phyloP scores from a whole-genome alignment of 2,113 vertebrate species.

The Eidolon helvum region DNA sequence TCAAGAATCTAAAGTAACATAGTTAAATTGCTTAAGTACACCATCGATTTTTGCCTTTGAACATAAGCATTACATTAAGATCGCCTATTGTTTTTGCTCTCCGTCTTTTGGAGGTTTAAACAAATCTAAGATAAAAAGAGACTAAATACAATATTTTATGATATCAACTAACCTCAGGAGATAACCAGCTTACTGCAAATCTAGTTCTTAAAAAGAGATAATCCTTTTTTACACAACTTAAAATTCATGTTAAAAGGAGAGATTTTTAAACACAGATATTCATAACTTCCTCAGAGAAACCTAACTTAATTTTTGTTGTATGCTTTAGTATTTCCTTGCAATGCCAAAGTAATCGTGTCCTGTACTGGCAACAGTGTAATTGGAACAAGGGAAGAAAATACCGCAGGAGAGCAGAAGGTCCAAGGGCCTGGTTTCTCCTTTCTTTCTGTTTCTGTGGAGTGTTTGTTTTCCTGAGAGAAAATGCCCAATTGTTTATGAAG shows the following conservation, averaged over 20 bases:
- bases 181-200: neutral
- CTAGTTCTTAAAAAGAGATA: neutral
- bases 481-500: neutral
- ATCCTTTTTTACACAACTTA: neutral
- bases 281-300: neutral
- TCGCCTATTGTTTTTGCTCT: neutral
- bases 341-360: neutral
- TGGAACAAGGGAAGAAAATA: neutral
- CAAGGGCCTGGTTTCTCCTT: neutral
- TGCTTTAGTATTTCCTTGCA: neutral
- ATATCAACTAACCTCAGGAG: neutral
- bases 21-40: neutral
- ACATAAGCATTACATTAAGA: neutral
- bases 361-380: neutral
- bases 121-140: neutral
- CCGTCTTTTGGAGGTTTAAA: neutral
- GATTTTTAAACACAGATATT: neutral
- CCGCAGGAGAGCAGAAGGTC: neutral
- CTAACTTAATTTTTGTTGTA: neutral
- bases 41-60: neutral
- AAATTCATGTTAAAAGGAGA: neutral
- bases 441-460: neutral
- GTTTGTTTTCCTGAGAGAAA: neutral
- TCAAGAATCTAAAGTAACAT: neutral
- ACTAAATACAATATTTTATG: neutral